Base-by-base conservation (phyloP, 2,888 invertebrate species). In the Pseudeuparius sepicola region DNA sequence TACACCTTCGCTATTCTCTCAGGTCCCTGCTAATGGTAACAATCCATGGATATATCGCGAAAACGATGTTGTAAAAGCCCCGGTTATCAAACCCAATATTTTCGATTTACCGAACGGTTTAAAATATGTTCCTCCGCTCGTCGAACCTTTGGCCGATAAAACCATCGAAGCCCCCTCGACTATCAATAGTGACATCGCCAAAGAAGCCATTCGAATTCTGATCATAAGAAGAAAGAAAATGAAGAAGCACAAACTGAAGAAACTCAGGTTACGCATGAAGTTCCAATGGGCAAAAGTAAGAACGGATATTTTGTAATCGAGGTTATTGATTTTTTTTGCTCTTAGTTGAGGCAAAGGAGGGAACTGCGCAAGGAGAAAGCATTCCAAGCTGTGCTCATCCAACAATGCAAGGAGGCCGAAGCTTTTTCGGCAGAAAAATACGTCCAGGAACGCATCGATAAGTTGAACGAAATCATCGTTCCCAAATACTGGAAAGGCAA, bases 241-340 rank as follows among this genome's bases (percentile, higher is more conserved):
- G 85, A 86, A 79, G 59, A 86, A 80, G 49, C 90, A 90, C 54
- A 82, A 88, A 57, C 64, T 82, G 27, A 78, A 64, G 57, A 90
- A 90, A 60, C 63, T 86, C 34, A 69, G 83, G 44, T 87, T 82
- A 55, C 74, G 68, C 51, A 83, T 86, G 82, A 78, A 77, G 50
- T 78, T 75, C 57, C 71, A 73, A 41, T 80, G 80, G 76, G 78
- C 75, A 1, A 80, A 81, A 61, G 71, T 71, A 44, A 61, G 58
- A 24, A 28, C 4, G 30, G 18, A 12, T 20, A 14, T 24, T 24
- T 16, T 24, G 5, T 12, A 27, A 20, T 31, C 14, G 3, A 23
- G n/a, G 13, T 12, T 24, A 23, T 20, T 12, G 17, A 14, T 34
- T 30, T 17, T 31, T 20, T 37, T 36, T 37, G 28, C 29, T 65